phyloP scores from a whole-genome alignment of 1,140 invertebrate species.

The Triops cancriformis region DNA sequence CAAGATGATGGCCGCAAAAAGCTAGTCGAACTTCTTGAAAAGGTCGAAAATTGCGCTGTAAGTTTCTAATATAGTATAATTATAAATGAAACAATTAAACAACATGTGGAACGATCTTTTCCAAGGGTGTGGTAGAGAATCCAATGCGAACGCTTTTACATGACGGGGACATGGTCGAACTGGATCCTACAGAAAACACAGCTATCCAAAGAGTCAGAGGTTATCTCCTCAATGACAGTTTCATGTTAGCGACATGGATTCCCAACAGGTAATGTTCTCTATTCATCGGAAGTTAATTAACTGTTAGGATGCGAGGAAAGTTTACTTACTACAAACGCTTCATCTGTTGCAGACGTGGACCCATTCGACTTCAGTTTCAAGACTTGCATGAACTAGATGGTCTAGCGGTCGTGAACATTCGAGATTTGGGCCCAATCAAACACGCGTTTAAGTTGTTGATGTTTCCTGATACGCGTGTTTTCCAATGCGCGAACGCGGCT shows the following conservation, averaged over 20 bases:
- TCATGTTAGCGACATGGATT: slow-evolving; percentile 67
- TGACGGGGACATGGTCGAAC: slow-evolving; percentile 81
- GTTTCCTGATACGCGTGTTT: slow-evolving; percentile 85
- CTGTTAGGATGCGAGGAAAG: too few relatives aligned
- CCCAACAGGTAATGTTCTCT: slow-evolving; percentile 46
- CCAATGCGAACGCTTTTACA: slow-evolving; percentile 67
- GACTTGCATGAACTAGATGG: slow-evolving; percentile 81
- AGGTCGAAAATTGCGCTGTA: slow-evolving; percentile 77
- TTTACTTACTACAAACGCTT: slow-evolving; percentile 1
- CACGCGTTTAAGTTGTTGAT: slow-evolving; percentile 89
- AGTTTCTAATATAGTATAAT: slow-evolving; percentile 33
- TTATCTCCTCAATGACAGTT: slow-evolving; percentile 83
- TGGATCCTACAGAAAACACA: slow-evolving; percentile 76
- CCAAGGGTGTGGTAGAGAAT: slow-evolving; percentile 61
- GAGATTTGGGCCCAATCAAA: slow-evolving; percentile 80
- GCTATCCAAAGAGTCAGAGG: slow-evolving; percentile 78
- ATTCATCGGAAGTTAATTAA: slow-evolving; percentile 16
- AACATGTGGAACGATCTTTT: neutral
- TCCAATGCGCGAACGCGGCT: slow-evolving; percentile 76
- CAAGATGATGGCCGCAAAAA: slow-evolving; percentile 56
- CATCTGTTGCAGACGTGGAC: slow-evolving; percentile 51
- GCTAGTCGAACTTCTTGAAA: slow-evolving; percentile 69
- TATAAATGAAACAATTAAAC: slow-evolving; percentile 18
- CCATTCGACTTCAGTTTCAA: slow-evolving; percentile 81
- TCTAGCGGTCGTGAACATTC: slow-evolving; percentile 89